Evolutionary conservation across 2,888 invertebrate species (phyloP).

Genomic region (Chelonus formosanus): DNA sequence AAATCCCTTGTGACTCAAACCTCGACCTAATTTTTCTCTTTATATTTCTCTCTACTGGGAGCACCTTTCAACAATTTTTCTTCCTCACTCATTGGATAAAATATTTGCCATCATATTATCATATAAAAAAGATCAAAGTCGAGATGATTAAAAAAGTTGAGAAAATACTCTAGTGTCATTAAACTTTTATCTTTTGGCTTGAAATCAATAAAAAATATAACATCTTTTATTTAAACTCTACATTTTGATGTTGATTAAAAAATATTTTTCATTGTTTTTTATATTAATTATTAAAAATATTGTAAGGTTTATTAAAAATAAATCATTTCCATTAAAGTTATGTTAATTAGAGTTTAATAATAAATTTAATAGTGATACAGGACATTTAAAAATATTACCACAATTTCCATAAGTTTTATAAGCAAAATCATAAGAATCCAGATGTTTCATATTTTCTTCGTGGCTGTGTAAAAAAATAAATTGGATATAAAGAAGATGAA

Average conservation of each 20-base stretch:
- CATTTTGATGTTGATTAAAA: no score
- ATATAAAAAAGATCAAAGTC: neutral
- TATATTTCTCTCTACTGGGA: slow-evolving; percentile 19
- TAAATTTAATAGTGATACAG: slow-evolving; percentile 56
- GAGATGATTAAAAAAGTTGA: neutral
- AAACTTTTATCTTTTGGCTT: no score
- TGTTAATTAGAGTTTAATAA: slow-evolving; percentile 44
- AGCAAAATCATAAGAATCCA: slow-evolving; percentile 56
- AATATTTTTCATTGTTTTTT: no score
- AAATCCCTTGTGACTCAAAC: slow-evolving; percentile 38
- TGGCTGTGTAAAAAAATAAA: slow-evolving; percentile 46
- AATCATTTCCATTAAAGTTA: slow-evolving; percentile 21
- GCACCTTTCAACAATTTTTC: slow-evolving; percentile 26
- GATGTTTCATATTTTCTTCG: slow-evolving; percentile 37
- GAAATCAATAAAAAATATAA: no score
- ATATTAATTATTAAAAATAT: neutral
- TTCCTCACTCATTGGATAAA: slow-evolving; percentile 1
- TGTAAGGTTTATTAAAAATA: neutral
- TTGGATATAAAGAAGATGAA: slow-evolving; percentile 23
- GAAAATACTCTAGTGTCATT: no score
- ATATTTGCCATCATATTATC: slow-evolving; percentile 1
- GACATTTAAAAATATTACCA: slow-evolving; percentile 53
- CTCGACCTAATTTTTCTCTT: slow-evolving; percentile 39
- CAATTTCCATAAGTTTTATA: slow-evolving; percentile 49
- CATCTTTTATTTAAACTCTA: no score